These are phyloP conservation scores for Drosophila quinaria DNA, from an alignment of 2,888 invertebrate species.

Conservation along the genomic window DNA sequence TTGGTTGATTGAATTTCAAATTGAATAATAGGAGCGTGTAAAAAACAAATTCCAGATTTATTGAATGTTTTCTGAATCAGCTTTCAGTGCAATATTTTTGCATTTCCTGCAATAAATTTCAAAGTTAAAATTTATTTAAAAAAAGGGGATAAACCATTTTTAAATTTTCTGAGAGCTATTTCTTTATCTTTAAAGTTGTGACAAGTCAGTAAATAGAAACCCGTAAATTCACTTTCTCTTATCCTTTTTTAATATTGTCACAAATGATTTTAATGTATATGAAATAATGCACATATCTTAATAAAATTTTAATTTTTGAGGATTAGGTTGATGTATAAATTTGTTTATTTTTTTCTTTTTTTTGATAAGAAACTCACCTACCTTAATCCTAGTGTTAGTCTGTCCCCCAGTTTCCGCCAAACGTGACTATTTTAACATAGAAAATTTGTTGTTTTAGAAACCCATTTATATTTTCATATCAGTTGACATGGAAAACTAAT, in stretches of 20 bases:
- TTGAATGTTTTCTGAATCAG: not conserved
- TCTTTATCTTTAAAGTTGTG: not conserved
- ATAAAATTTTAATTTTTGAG: not conserved
- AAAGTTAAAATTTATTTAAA: not conserved
- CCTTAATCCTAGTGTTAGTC: conserved; percentile 2
- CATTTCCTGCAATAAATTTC: not conserved
- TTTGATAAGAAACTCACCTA: conserved; percentile 1
- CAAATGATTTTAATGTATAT: not conserved
- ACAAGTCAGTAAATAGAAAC: not conserved
- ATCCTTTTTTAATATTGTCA: too few relatives aligned
- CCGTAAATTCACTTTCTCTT: not conserved
- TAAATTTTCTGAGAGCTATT: not conserved
- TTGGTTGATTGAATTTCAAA: conserved; percentile 10
- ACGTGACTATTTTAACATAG: conserved; percentile 4
- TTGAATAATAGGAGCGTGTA: not conserved
- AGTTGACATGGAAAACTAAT: not conserved
- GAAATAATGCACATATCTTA: too few relatives aligned
- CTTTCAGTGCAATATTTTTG: not conserved
- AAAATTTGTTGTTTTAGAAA: conserved; percentile 4
- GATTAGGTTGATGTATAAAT: not conserved
- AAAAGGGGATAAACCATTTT: not conserved
- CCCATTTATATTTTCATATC: not conserved
- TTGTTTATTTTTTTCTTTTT: not conserved
- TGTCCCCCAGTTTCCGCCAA: not conserved
- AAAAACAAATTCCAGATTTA: not conserved